Conservation (phyloP, 2,888 invertebrate genomes). For the Drosophila multiciliata region DNA sequence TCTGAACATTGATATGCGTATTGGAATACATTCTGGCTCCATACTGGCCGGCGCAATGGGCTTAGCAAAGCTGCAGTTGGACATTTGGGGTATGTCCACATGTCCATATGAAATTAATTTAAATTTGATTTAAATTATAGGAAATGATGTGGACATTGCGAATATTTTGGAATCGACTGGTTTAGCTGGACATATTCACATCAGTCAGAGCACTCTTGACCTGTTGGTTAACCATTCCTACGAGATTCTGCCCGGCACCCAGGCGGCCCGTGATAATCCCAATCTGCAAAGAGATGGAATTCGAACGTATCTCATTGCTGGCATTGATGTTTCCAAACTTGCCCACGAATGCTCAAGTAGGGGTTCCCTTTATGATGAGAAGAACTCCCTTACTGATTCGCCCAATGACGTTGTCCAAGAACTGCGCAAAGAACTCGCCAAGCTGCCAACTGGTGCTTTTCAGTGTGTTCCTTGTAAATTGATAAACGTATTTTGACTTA, state of each 20-base stretch:
- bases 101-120: background rate
- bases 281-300: slow-evolving; percentile 89
- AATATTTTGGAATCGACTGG: slow-evolving; percentile 98
- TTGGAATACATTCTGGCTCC: slow-evolving; percentile 96
- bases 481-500: background rate
- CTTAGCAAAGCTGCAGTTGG: slow-evolving; percentile 97
- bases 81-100: slow-evolving; percentile 90
- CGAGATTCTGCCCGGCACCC: slow-evolving; percentile 87
- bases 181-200: slow-evolving; percentile 94
- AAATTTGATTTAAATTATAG: slow-evolving; percentile 7
- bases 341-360: background rate
- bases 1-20: slow-evolving; percentile 97
- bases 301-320: slow-evolving; percentile 90
- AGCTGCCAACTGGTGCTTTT: slow-evolving; percentile 92
- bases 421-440: slow-evolving; percentile 91
- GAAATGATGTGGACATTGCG: slow-evolving; percentile 94
- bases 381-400: background rate
- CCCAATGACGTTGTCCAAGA: slow-evolving; percentile 86
- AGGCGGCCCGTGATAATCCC: slow-evolving; percentile 86
- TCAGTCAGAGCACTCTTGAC: slow-evolving; percentile 91
- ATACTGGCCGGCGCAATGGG: slow-evolving; percentile 96
- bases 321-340: slow-evolving; percentile 28
- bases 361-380: background rate
- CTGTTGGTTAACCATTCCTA: slow-evolving; percentile 87
- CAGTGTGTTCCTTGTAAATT: slow-evolving; percentile 86